Evolutionary conservation across 2,113 vertebrate species (phyloP).

Genomic region (Genyomyrus donnyi): DNA sequence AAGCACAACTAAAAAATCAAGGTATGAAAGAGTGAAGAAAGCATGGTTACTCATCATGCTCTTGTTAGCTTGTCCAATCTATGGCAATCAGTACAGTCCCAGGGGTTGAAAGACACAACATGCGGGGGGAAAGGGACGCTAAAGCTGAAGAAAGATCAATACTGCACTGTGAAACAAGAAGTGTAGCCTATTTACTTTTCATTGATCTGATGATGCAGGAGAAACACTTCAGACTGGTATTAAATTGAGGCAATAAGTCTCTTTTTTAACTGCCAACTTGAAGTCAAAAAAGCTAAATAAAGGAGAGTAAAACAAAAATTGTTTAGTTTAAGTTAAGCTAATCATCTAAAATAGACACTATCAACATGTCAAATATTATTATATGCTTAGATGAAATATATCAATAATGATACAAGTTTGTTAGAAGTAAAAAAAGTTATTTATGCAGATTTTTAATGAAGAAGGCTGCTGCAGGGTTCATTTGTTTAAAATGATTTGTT

Average conservation of each 20-base stretch:
- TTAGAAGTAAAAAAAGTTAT: neutral
- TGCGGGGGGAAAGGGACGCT: slow-evolving; percentile 76
- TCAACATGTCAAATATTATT: slow-evolving; percentile 36
- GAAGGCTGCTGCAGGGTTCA: neutral
- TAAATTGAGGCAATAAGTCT: slow-evolving; percentile 97
- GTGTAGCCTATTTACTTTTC: slow-evolving; percentile 99
- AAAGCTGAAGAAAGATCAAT: slow-evolving; percentile 98
- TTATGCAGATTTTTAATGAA: neutral
- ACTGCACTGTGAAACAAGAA: slow-evolving; percentile 93
- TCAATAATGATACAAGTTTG: neutral
- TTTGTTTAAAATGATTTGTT: neutral
- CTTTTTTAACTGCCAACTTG: slow-evolving; percentile 60
- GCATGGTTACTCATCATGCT: slow-evolving; percentile 84
- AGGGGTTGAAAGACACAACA: slow-evolving; percentile 93
- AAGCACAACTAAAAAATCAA: slow-evolving; percentile 53
- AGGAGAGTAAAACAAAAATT: slow-evolving; percentile 60
- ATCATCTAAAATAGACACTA: slow-evolving; percentile 73
- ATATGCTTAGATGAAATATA: slow-evolving; percentile 43
- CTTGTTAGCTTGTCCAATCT: slow-evolving; percentile 99
- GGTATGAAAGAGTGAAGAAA: slow-evolving; percentile 49
- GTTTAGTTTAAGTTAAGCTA: slow-evolving; percentile 43
- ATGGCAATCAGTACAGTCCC: slow-evolving; percentile 97
- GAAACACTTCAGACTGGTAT: slow-evolving; percentile 96
- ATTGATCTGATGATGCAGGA: slow-evolving; percentile 99
- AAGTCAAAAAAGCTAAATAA: slow-evolving; percentile 72